Evolutionary conservation across 2,797 vertebrate genomes (phyloP), one percentile per base, ranked within the genome.

Genomic region (Peromyscus melanophrys): DNA sequence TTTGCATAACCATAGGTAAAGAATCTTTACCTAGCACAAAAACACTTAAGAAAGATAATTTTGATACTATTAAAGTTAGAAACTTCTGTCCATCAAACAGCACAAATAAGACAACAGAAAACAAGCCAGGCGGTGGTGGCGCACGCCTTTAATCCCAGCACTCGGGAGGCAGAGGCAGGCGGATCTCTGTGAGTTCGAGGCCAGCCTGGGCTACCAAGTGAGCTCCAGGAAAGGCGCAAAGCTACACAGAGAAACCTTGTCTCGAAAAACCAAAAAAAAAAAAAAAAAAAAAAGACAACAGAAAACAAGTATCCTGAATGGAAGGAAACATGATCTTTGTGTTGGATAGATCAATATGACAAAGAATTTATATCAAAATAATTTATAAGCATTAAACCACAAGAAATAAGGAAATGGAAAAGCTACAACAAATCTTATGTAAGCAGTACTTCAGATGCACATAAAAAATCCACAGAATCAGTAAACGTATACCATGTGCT

Each of bases 41-140:
- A 95, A 61, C 29, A 92, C 46, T 88, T 63, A 94, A 31, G 52
- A 69, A 96, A 89, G 63, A 95, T 52, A 80, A 89, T 89, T 83
- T 23, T 57, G 10, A 57, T 34, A 75, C 59, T 75, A 57, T 52
- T 61, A 88, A 73, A 89, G 46, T 80, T n/a, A 91, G 87, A 95
- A 97, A 95, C 49, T 65, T 86, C 17, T 81, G 12, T 23, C 87
- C n/a, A 80, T 71, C 65, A 94, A 93, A 69, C 11, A 13, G 77
- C 6, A 81, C 25, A 69, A 84, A 31, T 76, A 95, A 81, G 12
- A 43, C 49, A 91, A 73, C 11, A 80, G 67, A 93, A 95, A 96
- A 81, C 83, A 67, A 78, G 37, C n/a, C n/a, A n/a, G n/a, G n/a
- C n/a, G n/a, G n/a, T n/a, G n/a, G n/a, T n/a, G n/a, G n/a, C n/a